phyloP scores from a whole-genome alignment of 2,888 invertebrate genomes.

The Acanthoscelides obtectus region DNA sequence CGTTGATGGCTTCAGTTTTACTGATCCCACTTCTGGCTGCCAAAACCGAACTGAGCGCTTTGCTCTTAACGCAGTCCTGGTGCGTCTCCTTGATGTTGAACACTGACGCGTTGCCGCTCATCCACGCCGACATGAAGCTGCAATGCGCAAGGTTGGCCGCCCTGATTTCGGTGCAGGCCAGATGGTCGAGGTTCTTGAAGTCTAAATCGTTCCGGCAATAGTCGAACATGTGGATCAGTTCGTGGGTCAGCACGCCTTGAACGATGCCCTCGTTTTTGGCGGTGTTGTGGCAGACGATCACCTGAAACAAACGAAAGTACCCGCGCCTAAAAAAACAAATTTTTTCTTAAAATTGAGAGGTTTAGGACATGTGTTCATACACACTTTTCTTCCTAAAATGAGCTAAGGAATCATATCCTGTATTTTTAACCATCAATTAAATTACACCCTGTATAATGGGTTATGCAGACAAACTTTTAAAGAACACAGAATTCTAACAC shows the following conservation, averaged over 20 bases:
- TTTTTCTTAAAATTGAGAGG: too few relatives aligned
- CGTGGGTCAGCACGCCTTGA: slow-evolving; percentile 81
- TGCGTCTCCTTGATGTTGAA: slow-evolving; percentile 71
- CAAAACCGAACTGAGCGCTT: slow-evolving; percentile 79
- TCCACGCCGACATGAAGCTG: slow-evolving; percentile 75
- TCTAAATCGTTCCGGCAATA: slow-evolving; percentile 84
- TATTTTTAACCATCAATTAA: too few relatives aligned
- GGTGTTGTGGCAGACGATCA: slow-evolving; percentile 88
- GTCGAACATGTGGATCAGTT: slow-evolving; percentile 96
- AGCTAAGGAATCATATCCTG: too few relatives aligned
- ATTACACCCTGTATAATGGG: too few relatives aligned
- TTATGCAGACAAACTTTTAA: too few relatives aligned
- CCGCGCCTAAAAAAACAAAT: too few relatives aligned
- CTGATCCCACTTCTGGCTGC: slow-evolving; percentile 70
- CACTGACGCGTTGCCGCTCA: slow-evolving; percentile 70
- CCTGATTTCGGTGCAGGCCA: slow-evolving; percentile 93
- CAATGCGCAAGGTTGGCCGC: slow-evolving; percentile 94
- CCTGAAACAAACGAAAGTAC: slow-evolving; percentile 51
- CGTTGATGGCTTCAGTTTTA: slow-evolving; percentile 63
- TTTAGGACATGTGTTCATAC: too few relatives aligned
- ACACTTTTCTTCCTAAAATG: too few relatives aligned
- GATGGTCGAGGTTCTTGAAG: slow-evolving; percentile 83
- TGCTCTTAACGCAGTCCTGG: slow-evolving; percentile 84
- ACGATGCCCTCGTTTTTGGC: slow-evolving; percentile 64
- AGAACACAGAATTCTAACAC: too few relatives aligned